These are phyloP conservation scores for Elachura formosa DNA, from an alignment of 2,113 vertebrate genomes.

Conservation along the genomic window DNA sequence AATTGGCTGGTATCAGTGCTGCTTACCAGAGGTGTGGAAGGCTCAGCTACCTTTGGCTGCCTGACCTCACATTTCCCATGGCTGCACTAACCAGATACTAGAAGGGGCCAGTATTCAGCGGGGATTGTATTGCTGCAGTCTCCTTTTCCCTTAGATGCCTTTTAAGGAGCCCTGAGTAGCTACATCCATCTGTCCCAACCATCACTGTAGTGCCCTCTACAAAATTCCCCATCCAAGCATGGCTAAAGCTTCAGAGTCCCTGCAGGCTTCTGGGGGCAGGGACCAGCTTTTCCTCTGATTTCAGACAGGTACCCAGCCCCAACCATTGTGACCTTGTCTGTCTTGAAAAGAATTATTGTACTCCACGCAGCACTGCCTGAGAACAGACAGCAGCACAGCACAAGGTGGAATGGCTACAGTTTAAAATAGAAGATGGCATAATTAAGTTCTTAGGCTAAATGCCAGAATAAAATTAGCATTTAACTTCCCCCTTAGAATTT, in stretches of 20 bases:
- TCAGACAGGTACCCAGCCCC: background rate
- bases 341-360: background rate
- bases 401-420: constrained; percentile 4
- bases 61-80: background rate
- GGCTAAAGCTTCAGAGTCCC: background rate
- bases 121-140: background rate
- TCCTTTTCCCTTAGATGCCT: background rate
- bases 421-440: constrained; percentile 51
- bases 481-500: constrained; percentile 19
- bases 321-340: background rate
- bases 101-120: background rate
- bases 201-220: background rate
- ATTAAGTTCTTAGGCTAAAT: constrained; percentile 50
- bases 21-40: background rate
- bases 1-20: background rate
- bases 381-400: background rate
- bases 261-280: background rate
- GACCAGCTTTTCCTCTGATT: background rate
- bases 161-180: background rate
- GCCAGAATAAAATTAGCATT: constrained; percentile 39
- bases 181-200: background rate
- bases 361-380: background rate
- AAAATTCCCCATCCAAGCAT: background rate
- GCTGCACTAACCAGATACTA: background rate
- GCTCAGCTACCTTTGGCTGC: background rate